Conservation (phyloP, 2,888 invertebrate species). For the Drosophila rubida region DNA sequence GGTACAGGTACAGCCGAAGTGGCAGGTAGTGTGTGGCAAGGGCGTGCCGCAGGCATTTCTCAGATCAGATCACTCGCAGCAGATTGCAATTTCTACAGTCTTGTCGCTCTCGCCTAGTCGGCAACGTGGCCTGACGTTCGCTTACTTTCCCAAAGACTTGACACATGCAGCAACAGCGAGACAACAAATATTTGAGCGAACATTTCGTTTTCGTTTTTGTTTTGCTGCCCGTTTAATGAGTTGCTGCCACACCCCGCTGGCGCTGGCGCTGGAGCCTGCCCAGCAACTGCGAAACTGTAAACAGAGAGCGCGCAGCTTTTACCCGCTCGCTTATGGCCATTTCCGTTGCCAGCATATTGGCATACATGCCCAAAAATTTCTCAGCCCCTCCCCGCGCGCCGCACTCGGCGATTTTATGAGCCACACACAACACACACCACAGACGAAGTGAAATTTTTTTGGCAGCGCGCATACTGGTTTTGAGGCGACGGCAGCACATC, state of each 20-base stretch:
- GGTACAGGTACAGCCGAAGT: constrained; percentile 8
- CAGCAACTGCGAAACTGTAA: constrained; percentile 18
- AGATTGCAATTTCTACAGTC: constrained; percentile 66
- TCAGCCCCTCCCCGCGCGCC: constrained; percentile 18
- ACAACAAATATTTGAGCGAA: constrained; percentile 55
- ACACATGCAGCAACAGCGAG: constrained; percentile 16
- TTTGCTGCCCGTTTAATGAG: constrained; percentile 49
- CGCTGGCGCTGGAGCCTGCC: constrained; percentile 10
- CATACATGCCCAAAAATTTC: constrained; percentile 70
- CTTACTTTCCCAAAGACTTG: constrained; percentile 59
- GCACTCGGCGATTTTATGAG: constrained; percentile 51
- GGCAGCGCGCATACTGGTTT: constrained; percentile 46
- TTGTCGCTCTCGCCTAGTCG: background rate
- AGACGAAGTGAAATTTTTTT: constrained; percentile 69
- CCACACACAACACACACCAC: constrained; percentile 27
- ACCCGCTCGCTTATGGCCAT: constrained; percentile 63
- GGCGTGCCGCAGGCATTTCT: constrained; percentile 64
- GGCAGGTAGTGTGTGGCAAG: constrained; percentile 32
- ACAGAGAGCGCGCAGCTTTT: constrained; percentile 52
- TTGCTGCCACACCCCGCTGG: constrained; percentile 66
- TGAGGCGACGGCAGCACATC: constrained; percentile 8
- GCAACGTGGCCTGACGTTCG: constrained; percentile 50
- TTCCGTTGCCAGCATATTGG: constrained; percentile 73
- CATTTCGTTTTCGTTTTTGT: constrained; percentile 66
- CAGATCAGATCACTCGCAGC: constrained; percentile 40